Conservation (phyloP, 1,140 invertebrate species). For the Euborellia annulipes region DNA sequence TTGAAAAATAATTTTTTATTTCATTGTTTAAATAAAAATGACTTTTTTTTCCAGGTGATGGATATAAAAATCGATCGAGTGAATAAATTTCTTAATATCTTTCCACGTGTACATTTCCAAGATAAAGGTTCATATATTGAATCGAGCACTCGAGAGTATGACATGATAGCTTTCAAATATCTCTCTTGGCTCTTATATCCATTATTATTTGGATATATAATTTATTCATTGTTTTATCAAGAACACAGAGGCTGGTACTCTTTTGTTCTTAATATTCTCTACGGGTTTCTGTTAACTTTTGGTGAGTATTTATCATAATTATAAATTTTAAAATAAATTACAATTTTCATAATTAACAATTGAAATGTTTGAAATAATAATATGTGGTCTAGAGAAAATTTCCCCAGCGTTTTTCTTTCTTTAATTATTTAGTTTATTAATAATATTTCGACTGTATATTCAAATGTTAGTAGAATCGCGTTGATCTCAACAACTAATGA, state of each 20-base stretch:
- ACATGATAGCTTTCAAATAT: constrained; percentile 91
- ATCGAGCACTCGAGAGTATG: constrained; percentile 89
- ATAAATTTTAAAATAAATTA: no score
- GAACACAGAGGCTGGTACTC: constrained; percentile 99
- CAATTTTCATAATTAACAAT: no score
- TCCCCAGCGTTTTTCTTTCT: no score
- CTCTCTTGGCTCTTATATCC: constrained; percentile 93
- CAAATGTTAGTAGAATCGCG: no score
- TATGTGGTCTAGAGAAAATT: no score
- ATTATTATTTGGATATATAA: constrained; percentile 74
- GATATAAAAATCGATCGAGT: constrained; percentile 70
- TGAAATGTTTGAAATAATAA: no score
- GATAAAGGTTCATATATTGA: constrained; percentile 96
- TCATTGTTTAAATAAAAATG: constrained; percentile 3
- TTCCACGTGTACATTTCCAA: constrained; percentile 65
- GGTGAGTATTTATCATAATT: constrained; percentile 40
- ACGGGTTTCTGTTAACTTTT: constrained; percentile 96
- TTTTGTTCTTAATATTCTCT: constrained; percentile 78
- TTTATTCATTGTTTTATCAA: constrained; percentile 92
- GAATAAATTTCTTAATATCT: constrained; percentile 51
- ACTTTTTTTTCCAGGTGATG: constrained; percentile 34
- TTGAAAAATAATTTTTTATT: background rate
- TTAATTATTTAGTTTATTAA: no score
- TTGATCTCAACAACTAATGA: no score
- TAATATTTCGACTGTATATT: no score